Conservation (phyloP, 2,797 vertebrate species). For the Lepilemur septentrionalis region DNA sequence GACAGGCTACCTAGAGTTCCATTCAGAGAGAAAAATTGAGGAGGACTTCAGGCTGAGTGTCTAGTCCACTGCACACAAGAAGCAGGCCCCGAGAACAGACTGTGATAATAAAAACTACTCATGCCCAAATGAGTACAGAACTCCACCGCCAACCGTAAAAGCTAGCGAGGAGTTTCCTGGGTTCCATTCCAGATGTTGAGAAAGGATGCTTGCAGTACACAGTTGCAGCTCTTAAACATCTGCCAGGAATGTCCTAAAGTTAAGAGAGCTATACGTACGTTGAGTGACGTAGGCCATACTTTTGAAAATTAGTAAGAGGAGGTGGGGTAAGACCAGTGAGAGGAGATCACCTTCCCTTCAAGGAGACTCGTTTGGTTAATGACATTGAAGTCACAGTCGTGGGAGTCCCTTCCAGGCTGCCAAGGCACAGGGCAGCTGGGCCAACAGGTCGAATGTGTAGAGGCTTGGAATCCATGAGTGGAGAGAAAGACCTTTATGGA, state of each 20-base stretch:
- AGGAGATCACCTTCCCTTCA: neutral
- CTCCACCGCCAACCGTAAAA: neutral
- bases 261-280: neutral
- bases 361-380: neutral
- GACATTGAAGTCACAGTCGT: neutral
- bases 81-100: neutral
- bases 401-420: neutral
- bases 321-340: neutral
- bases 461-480: neutral
- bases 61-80: neutral
- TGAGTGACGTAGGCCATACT: neutral
- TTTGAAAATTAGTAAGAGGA: neutral
- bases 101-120: neutral
- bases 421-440: neutral
- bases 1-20: neutral
- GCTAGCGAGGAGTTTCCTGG: neutral
- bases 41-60: neutral
- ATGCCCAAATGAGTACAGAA: neutral
- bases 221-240: neutral
- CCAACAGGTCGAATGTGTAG: neutral
- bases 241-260: neutral
- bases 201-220: neutral
- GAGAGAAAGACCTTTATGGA: neutral
- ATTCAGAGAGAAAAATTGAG: neutral
- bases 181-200: neutral